These are phyloP conservation scores for Sterrhoptilus dennistouni DNA, from an alignment of 2,113 vertebrate species.

Conservation along the genomic window DNA sequence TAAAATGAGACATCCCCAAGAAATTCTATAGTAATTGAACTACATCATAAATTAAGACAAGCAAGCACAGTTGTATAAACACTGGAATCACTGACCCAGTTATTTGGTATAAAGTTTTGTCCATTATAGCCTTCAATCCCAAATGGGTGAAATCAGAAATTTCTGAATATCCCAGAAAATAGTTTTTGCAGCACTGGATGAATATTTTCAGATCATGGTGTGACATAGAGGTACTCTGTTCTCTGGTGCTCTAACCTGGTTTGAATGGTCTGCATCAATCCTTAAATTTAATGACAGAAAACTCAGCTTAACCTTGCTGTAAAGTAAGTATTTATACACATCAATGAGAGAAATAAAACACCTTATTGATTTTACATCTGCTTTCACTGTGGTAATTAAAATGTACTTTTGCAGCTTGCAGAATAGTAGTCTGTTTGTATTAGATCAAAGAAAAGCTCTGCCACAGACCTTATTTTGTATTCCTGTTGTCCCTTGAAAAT, in stretches of 20 bases:
- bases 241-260: constrained; percentile 24
- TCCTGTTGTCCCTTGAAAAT: constrained; percentile 15
- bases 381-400: constrained; percentile 72
- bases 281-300: constrained; percentile 67
- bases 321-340: constrained; percentile 75
- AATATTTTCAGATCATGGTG: constrained; percentile 1
- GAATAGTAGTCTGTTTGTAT: constrained; percentile 62
- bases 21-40: constrained; percentile 45
- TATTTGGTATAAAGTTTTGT: constrained; percentile 12
- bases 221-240: background rate
- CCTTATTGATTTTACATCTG: constrained; percentile 74
- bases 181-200: background rate
- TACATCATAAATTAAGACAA: constrained; percentile 41
- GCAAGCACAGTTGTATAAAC: constrained; percentile 15
- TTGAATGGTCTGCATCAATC: constrained; percentile 62
- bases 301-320: constrained; percentile 70
- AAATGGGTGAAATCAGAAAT: background rate
- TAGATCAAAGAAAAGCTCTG: constrained; percentile 44
- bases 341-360: constrained; percentile 75
- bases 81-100: background rate
- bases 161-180: background rate
- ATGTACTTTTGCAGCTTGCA: constrained; percentile 68
- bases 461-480: background rate
- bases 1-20: constrained; percentile 44
- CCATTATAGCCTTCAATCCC: background rate